Conservation (phyloP, 1,140 invertebrate genomes). For the Copidosoma floridanum region DNA sequence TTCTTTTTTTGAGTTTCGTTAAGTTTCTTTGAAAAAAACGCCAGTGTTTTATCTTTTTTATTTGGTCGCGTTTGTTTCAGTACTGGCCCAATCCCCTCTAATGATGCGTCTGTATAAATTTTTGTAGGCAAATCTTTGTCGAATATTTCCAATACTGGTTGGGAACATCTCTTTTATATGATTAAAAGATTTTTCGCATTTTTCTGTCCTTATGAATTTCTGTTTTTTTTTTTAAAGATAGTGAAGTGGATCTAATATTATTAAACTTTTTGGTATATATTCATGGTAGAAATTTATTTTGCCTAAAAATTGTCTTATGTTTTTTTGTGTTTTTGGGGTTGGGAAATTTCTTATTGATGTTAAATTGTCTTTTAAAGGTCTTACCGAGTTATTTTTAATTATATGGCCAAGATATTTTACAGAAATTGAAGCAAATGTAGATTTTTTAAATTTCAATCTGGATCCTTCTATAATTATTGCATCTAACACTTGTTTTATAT, state of each 20-base stretch:
- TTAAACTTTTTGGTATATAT: conserved; percentile 3
- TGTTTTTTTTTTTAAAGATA: conserved; percentile 24
- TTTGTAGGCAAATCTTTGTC: no score
- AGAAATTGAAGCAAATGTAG: conserved; percentile 15
- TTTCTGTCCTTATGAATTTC: conserved; percentile 20
- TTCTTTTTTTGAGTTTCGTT: no score
- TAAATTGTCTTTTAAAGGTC: conserved; percentile 23
- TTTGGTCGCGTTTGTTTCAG: no score
- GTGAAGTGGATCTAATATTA: conserved; percentile 16
- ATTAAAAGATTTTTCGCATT: conserved; percentile 19
- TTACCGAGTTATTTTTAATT: conserved; percentile 26
- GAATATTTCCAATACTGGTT: conserved; percentile 20
- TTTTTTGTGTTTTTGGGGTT: no score
- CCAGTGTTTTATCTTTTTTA: no score
- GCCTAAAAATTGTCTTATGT: no score
- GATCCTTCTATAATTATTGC: conserved; percentile 6
- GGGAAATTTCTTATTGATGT: conserved; percentile 8
- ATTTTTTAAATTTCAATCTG: conserved; percentile 23
- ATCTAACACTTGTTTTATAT: conserved; percentile 4
- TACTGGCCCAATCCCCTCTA: conserved; percentile 27
- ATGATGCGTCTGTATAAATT: conserved; percentile 30
- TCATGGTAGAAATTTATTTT: no score
- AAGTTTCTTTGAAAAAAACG: no score
- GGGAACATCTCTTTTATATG: conserved; percentile 22
- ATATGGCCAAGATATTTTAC: conserved; percentile 31